Conservation (phyloP, 2,888 invertebrate genomes). For the Nephrotoma appendiculata region DNA sequence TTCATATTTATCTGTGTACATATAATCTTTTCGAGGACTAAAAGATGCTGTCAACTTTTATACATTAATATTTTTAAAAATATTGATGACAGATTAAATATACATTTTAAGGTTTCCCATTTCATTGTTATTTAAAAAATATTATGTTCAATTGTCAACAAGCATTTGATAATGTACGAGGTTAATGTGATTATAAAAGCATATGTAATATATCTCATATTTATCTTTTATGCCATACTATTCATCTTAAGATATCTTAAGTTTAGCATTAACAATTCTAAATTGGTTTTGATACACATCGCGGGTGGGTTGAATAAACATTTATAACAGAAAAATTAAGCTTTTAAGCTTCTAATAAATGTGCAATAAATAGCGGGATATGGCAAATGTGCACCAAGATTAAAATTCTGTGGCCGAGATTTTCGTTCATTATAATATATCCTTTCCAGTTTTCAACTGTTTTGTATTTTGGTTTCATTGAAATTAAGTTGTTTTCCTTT, state of each 20-base stretch:
- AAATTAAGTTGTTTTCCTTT: neutral
- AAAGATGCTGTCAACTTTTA: too few relatives aligned
- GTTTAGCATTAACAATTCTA: neutral
- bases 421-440: neutral
- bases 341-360: neutral
- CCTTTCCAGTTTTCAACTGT: neutral
- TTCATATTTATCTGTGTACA: too few relatives aligned
- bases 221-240: neutral
- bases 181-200: too few relatives aligned
- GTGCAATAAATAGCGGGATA: neutral
- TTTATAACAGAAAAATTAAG: neutral
- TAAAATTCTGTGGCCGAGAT: neutral
- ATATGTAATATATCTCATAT: too few relatives aligned
- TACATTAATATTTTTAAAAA: too few relatives aligned
- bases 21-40: too few relatives aligned
- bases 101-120: too few relatives aligned
- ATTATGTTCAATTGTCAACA: too few relatives aligned
- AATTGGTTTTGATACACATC: too few relatives aligned
- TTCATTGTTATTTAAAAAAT: too few relatives aligned
- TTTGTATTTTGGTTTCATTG: neutral
- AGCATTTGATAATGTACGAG: too few relatives aligned
- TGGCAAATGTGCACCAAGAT: neutral
- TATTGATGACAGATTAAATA: too few relatives aligned
- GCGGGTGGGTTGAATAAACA: neutral
- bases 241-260: neutral